A percentile compares a stretch with the other conserved stretches of the same genome.
phyloP scores from a whole-genome alignment of 1,140 invertebrate species.

The Drosophila pandora region DNA sequence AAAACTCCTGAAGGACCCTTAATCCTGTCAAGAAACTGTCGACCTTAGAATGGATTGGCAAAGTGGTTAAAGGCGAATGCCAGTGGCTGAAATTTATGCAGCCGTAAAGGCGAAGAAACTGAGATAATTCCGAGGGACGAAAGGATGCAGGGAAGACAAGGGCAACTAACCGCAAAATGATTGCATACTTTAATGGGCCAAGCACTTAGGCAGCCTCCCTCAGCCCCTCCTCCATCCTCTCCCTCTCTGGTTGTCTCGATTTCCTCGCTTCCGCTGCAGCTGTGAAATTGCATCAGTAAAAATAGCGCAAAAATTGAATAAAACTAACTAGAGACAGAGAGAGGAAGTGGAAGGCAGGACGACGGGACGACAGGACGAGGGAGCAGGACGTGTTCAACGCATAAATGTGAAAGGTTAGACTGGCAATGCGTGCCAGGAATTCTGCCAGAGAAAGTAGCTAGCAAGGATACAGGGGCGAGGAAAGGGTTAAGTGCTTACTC shows the following conservation, averaged over 20 bases:
- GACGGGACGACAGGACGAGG: not conserved
- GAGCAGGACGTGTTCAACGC: constrained; percentile 27
- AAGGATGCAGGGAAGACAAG: constrained; percentile 1
- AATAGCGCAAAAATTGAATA: constrained; percentile 76
- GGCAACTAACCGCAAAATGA: constrained; percentile 70
- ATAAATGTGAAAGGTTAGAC: constrained; percentile 78
- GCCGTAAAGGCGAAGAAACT: constrained; percentile 12
- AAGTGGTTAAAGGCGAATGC: constrained; percentile 30
- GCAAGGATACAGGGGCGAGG: constrained; percentile 2
- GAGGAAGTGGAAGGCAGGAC: not conserved
- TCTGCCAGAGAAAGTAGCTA: constrained; percentile 1
- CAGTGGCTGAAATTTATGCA: constrained; percentile 45
- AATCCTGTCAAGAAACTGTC: constrained; percentile 38
- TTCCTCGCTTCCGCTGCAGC: constrained; percentile 34
- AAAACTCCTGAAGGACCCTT: constrained; percentile 22
- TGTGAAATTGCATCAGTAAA: constrained; percentile 69
- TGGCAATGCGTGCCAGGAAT: constrained; percentile 51
- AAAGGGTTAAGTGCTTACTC: constrained; percentile 58
- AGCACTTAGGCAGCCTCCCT: constrained; percentile 66
- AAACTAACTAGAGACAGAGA: constrained; percentile 59
- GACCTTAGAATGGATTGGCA: constrained; percentile 25
- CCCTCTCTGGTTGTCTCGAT: constrained; percentile 24
- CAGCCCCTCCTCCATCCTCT: too few relatives aligned
- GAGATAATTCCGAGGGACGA: not conserved
- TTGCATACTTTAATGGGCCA: constrained; percentile 81